Evolutionary conservation across 2,113 vertebrate genomes (phyloP).

Genomic region (Hypocryptadius cinnamomeus): DNA sequence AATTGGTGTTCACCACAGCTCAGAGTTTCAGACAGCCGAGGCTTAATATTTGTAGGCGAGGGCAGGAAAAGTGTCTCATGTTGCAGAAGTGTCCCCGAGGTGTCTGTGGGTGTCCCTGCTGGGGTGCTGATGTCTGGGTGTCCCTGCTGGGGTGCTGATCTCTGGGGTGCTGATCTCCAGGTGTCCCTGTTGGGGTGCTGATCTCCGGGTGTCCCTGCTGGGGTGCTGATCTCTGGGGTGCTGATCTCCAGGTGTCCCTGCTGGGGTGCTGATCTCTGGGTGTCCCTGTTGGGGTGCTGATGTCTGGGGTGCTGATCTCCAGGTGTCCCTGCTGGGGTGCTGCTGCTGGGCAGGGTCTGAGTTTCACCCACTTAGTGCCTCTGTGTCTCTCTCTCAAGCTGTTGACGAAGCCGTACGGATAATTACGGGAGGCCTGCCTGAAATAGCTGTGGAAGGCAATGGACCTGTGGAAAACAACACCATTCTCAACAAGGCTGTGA

Average conservation of each 20-base stretch:
- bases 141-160: no score
- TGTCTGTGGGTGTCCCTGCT: neutral
- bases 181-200: neutral
- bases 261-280: no score
- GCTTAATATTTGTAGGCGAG: neutral
- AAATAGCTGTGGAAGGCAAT: slow-evolving; percentile 85
- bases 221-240: no score
- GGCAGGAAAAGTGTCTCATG: neutral
- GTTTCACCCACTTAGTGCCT: neutral
- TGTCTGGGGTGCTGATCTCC: no score
- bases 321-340: neutral
- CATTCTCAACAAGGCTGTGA: slow-evolving; percentile 83
- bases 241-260: no score
- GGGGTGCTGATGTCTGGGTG: neutral
- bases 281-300: neutral
- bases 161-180: no score
- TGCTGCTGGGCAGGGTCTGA: neutral
- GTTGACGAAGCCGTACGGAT: slow-evolving; percentile 92
- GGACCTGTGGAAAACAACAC: slow-evolving; percentile 89
- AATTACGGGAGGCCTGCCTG: slow-evolving; percentile 86
- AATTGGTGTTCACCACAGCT: neutral
- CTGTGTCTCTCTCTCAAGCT: slow-evolving; percentile 60
- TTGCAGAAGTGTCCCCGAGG: neutral
- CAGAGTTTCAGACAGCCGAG: rapidly evolving
- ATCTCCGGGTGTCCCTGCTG: no score